These are phyloP conservation scores for Reticulitermes speratus DNA, from an alignment of 1,140 invertebrate species.

Conservation along the genomic window DNA sequence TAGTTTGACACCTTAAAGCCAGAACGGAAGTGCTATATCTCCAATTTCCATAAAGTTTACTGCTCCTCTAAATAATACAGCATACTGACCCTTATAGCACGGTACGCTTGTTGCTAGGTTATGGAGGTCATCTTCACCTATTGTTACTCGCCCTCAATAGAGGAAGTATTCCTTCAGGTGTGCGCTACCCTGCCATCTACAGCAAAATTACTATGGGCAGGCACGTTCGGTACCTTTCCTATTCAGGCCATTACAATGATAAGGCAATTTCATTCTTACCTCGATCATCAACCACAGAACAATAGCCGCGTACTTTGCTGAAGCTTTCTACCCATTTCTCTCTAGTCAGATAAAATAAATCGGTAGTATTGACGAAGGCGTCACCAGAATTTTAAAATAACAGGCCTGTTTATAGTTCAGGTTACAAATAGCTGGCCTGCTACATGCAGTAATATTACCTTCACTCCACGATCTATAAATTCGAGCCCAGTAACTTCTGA, in stretches of 20 bases:
- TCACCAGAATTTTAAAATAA: background rate
- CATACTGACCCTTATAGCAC: background rate
- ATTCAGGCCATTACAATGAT: background rate
- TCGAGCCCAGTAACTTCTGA: no score
- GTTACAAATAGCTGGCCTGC: no score
- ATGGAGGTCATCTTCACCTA: background rate
- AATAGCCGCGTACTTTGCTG: background rate
- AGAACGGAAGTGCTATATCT: background rate
- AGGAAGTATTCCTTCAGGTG: background rate
- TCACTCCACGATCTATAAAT: no score
- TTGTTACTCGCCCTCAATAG: conserved; percentile 5
- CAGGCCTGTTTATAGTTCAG: no score
- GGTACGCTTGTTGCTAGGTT: background rate
- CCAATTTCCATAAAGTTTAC: background rate
- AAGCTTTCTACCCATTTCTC: background rate
- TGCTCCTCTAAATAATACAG: background rate
- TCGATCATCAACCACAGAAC: background rate
- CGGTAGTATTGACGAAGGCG: background rate
- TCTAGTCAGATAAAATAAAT: background rate
- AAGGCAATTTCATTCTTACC: background rate
- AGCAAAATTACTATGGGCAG: background rate
- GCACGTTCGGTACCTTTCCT: background rate
- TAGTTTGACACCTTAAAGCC: background rate
- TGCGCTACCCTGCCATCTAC: background rate
- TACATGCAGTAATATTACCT: no score